phyloP scores from a whole-genome alignment of 2,888 invertebrate species.

The Scaeva pyrastri region DNA sequence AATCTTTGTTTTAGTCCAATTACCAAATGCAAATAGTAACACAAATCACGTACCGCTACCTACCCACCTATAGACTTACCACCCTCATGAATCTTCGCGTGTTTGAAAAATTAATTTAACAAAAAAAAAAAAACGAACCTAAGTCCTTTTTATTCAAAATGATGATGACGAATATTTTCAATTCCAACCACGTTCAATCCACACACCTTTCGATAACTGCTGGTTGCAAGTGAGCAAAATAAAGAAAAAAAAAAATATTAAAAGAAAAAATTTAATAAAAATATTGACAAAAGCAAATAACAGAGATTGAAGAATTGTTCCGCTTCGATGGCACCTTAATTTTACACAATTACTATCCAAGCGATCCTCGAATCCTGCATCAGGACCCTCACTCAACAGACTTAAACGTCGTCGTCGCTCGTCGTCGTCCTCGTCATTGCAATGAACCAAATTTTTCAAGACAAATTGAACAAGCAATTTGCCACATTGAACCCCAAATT shows the following conservation, averaged over 20 bases:
- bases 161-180: not conserved
- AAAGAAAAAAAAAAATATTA: conserved; percentile 19
- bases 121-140: not conserved
- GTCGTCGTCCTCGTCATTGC: too few relatives aligned
- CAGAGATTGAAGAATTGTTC: conserved; percentile 52
- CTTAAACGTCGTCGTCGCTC: conserved; percentile 34
- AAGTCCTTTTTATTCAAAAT: conserved; percentile 26
- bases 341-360: conserved; percentile 56
- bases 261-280: not conserved
- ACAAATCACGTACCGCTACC: conserved; percentile 14
- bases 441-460: conserved; percentile 55
- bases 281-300: conserved; percentile 21
- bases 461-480: conserved; percentile 67
- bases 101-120: not conserved
- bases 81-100: not conserved
- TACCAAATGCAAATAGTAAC: conserved; percentile 12
- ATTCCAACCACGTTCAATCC: conserved; percentile 49
- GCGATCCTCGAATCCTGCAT: not conserved
- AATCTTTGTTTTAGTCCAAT: conserved; percentile 4
- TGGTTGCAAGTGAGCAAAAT: conserved; percentile 6
- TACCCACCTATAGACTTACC: too few relatives aligned
- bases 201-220: conserved; percentile 56
- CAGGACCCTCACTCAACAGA: conserved; percentile 1
- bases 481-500: conserved; percentile 64
- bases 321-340: conserved; percentile 40